A percentile compares a stretch with the other conserved stretches of the same genome.
phyloP scores from a whole-genome alignment of 1,140 invertebrate genomes.

The Dendrolimus punctatus region DNA sequence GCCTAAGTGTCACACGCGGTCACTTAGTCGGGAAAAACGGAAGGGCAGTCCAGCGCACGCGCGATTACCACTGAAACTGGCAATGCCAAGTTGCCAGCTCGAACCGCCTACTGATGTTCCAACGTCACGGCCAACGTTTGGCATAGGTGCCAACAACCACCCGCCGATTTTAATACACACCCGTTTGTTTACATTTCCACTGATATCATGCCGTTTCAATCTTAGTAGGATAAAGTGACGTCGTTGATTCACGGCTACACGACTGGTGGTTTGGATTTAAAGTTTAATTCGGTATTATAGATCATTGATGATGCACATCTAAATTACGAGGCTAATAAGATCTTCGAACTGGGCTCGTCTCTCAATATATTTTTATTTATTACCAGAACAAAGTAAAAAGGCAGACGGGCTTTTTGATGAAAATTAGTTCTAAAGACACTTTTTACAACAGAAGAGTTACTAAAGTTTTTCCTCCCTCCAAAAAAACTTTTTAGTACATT shows the following conservation, averaged over 20 bases:
- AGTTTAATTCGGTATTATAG: too few species aligned
- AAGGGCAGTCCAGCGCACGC: slow-evolving; percentile 40
- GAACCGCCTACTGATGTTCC: slow-evolving; percentile 25
- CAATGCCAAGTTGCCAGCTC: slow-evolving; percentile 1
- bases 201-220: not conserved
- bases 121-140: slow-evolving; percentile 29
- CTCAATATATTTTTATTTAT: too few species aligned
- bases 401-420: too few species aligned
- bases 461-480: too few species aligned
- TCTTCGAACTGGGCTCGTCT: too few species aligned
- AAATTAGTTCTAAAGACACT: too few species aligned
- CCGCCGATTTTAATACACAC: slow-evolving; percentile 14
- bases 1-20: slow-evolving; percentile 38
- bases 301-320: too few species aligned
- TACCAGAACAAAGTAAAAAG: too few species aligned
- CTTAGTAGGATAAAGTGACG: not conserved
- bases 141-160: slow-evolving; percentile 20
- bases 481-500: too few species aligned
- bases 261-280: too few species aligned
- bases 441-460: too few species aligned
- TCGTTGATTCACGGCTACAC: not conserved
- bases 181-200: slow-evolving; percentile 11
- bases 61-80: slow-evolving; percentile 43
- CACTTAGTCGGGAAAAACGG: slow-evolving; percentile 31
- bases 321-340: too few species aligned